phyloP scores from a whole-genome alignment of 1,140 invertebrate species.

The Zaprionus inermis region DNA sequence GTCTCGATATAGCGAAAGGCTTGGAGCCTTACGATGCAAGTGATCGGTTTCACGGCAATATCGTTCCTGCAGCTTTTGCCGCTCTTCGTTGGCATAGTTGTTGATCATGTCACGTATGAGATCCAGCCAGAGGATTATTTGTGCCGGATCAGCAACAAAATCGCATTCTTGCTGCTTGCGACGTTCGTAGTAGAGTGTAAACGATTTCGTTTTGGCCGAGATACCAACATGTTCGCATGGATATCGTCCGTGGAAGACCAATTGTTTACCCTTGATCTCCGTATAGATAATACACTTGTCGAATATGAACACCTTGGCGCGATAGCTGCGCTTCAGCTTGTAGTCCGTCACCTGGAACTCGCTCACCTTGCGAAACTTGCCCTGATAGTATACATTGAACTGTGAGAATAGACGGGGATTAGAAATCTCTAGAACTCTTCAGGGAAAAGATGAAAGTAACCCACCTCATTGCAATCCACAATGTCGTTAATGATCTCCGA shows the following conservation, averaged over 20 bases:
- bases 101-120: conserved; percentile 78
- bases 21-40: conserved; percentile 72
- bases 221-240: conserved; percentile 79
- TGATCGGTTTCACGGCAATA: conserved; percentile 73
- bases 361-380: conserved; percentile 79
- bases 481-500: conserved; percentile 83
- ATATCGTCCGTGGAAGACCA: conserved; percentile 81
- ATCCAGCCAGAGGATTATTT: conserved; percentile 69
- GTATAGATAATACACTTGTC: conserved; percentile 84
- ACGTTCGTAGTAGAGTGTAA: conserved; percentile 75
- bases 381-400: conserved; percentile 82
- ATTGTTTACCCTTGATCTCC: conserved; percentile 78
- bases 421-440: too few relatives aligned
- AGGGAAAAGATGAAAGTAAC: too few relatives aligned
- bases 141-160: conserved; percentile 63
- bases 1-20: conserved; percentile 74
- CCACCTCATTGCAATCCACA: conserved; percentile 78
- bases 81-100: conserved; percentile 72
- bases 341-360: conserved; percentile 76
- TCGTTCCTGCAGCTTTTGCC: conserved; percentile 69
- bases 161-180: conserved; percentile 82
- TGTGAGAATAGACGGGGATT: too few relatives aligned
- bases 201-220: conserved; percentile 66
- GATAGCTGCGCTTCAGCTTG: conserved; percentile 68
- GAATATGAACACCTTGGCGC: conserved; percentile 81